Conservation (phyloP, 2,113 vertebrate genomes). For the Macrotus californicus region DNA sequence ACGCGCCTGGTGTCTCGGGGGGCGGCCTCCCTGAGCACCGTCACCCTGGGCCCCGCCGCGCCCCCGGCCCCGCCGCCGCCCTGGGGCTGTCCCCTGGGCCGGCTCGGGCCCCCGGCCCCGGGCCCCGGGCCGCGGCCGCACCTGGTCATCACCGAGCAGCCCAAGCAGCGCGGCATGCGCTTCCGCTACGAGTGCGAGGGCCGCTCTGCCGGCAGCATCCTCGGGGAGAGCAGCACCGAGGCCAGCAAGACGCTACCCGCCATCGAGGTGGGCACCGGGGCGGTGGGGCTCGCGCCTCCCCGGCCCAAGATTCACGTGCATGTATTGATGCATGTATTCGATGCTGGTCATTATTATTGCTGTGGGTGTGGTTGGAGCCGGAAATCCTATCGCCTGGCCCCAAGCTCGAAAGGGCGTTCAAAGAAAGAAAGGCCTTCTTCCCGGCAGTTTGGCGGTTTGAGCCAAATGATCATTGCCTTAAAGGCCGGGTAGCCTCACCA, state of each 20-base stretch:
- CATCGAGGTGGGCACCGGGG: slow-evolving; percentile 82
- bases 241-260: slow-evolving; percentile 88
- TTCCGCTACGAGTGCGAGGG: slow-evolving; percentile 95
- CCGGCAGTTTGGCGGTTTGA: neutral
- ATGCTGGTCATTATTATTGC: rapidly evolving
- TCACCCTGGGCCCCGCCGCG: slow-evolving; percentile 35
- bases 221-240: slow-evolving; percentile 88
- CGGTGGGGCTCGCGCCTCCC: neutral
- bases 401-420: neutral
- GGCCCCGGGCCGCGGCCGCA: slow-evolving; percentile 70
- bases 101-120: neutral
- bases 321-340: rapidly evolving
- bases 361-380: neutral
- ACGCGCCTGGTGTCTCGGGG: slow-evolving; percentile 64
- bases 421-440: neutral
- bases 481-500: neutral
- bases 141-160: slow-evolving; percentile 89
- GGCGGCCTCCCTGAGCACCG: slow-evolving; percentile 41
- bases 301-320: rapidly evolving
- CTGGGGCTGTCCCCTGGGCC: slow-evolving; percentile 55
- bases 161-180: slow-evolving; percentile 94
- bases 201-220: slow-evolving; percentile 91
- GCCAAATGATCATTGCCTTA: neutral
- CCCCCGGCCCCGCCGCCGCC: slow-evolving; percentile 45
- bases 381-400: rapidly evolving